Percentiles rank a stretch among this genome's conserved stretches.
Conservation (phyloP, 2,888 invertebrate genomes). For the Drosophila villosipedis region DNA sequence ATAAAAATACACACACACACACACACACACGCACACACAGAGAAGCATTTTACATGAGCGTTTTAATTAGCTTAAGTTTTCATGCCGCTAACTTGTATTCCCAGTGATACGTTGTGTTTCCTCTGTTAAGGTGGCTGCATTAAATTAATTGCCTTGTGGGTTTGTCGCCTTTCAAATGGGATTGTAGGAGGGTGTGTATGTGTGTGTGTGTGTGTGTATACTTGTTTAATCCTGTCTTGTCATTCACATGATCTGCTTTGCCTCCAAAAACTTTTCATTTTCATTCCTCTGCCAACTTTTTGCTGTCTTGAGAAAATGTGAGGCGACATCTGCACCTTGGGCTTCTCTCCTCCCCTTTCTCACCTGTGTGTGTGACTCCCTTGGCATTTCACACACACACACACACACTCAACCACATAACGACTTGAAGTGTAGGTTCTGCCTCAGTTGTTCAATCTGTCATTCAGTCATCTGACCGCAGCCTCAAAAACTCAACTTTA, state of each 20-base stretch:
- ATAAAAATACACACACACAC: background rate
- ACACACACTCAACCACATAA: background rate
- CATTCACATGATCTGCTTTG: constrained; percentile 21
- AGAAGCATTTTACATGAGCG: constrained; percentile 41
- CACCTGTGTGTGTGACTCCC: constrained; percentile 36
- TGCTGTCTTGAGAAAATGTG: constrained; percentile 14
- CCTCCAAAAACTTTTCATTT: constrained; percentile 45
- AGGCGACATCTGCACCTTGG: constrained; percentile 15
- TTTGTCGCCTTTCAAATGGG: constrained; percentile 8
- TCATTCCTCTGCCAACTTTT: constrained; percentile 31
- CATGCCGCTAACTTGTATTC: constrained; percentile 47
- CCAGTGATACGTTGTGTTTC: constrained; percentile 25
- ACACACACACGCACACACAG: background rate
- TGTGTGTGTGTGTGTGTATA: constrained; percentile 7
- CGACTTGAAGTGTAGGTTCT: constrained; percentile 10
- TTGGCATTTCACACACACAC: constrained; percentile 7
- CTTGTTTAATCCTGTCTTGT: constrained; percentile 19
- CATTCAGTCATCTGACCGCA: constrained; percentile 48
- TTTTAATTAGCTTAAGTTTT: constrained; percentile 72
- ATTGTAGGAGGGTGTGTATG: background rate
- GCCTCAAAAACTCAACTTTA: constrained; percentile 58
- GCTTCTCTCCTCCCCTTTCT: constrained; percentile 19
- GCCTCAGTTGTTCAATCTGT: constrained; percentile 55
- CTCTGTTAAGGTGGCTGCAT: constrained; percentile 56
- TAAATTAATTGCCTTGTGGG: constrained; percentile 64